These are phyloP conservation scores for Hydropsyche betteni DNA, from an alignment of 2,888 invertebrate species.

Conservation along the genomic window DNA sequence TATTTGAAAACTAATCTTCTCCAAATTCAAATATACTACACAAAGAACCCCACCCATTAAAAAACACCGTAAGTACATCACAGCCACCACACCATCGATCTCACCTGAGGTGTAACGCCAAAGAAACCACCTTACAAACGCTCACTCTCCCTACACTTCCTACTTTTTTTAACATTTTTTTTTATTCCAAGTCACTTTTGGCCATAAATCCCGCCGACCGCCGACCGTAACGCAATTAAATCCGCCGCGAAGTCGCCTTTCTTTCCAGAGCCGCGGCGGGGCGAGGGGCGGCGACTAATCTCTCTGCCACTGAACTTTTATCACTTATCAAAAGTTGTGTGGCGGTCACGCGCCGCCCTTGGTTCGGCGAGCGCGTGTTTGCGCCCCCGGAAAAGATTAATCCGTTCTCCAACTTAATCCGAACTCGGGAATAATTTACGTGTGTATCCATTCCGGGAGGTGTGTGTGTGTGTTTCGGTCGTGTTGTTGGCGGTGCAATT, in stretches of 20 bases:
- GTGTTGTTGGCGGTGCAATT: neutral
- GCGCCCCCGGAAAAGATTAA: constrained; percentile 35
- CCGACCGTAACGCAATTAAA: constrained; percentile 35
- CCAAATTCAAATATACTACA: too few relatives aligned
- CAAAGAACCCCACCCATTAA: too few relatives aligned
- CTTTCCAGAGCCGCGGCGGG: constrained; percentile 13
- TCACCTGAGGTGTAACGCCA: neutral
- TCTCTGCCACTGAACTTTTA: constrained; percentile 44
- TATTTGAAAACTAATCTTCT: too few relatives aligned
- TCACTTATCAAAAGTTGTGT: constrained; percentile 49
- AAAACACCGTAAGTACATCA: too few relatives aligned
- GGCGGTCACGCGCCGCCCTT: constrained; percentile 19
- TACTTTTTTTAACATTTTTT: too few relatives aligned
- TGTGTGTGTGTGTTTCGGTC: neutral
- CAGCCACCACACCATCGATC: too few relatives aligned
- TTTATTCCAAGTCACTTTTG: constrained; percentile 1
- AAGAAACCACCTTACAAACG: too few relatives aligned
- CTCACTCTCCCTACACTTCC: too few relatives aligned
- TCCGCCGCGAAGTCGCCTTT: constrained; percentile 21
- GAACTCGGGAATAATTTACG: constrained; percentile 37
- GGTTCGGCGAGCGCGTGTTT: constrained; percentile 27
- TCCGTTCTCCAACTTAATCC: constrained; percentile 35
- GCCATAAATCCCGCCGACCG: constrained; percentile 24
- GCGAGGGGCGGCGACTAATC: constrained; percentile 27
- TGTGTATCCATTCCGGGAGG: too few relatives aligned